Conservation (phyloP, 53 echinoderm and acorn worm genomes). For the Glandiceps talaboti region DNA sequence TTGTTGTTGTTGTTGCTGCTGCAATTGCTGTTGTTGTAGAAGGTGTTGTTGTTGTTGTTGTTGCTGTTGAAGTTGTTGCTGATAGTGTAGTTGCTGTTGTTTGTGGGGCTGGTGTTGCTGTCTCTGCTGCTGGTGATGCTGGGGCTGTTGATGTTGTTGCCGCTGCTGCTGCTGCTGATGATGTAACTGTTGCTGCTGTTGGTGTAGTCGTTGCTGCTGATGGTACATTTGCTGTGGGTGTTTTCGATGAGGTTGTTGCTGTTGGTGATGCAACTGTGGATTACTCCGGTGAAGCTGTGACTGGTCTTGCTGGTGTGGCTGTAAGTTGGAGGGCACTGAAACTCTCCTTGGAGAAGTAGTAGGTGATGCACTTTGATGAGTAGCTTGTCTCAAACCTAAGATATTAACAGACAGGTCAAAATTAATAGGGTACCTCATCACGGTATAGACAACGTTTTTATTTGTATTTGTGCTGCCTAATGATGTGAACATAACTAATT, state of each 20-base stretch:
- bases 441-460: too few relatives aligned
- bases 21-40: neutral
- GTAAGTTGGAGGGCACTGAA: neutral
- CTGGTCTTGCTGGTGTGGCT: neutral
- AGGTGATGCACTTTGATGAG: neutral
- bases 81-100: neutral
- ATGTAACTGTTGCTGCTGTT: neutral
- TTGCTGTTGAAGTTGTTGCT: neutral
- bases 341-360: neutral
- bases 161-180: neutral
- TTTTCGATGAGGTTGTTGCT: neutral
- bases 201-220: neutral
- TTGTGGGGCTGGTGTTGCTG: neutral
- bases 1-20: constrained; percentile 4
- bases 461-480: too few relatives aligned
- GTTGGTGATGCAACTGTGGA: neutral
- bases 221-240: neutral
- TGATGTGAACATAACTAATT: too few relatives aligned
- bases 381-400: neutral
- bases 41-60: neutral
- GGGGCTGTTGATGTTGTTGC: neutral
- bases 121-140: neutral
- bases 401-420: too few relatives aligned
- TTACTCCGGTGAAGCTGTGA: neutral
- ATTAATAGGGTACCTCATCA: too few relatives aligned